phyloP scores from a whole-genome alignment of 23 tunicate genomes.

The Trididemnum nubilum region DNA sequence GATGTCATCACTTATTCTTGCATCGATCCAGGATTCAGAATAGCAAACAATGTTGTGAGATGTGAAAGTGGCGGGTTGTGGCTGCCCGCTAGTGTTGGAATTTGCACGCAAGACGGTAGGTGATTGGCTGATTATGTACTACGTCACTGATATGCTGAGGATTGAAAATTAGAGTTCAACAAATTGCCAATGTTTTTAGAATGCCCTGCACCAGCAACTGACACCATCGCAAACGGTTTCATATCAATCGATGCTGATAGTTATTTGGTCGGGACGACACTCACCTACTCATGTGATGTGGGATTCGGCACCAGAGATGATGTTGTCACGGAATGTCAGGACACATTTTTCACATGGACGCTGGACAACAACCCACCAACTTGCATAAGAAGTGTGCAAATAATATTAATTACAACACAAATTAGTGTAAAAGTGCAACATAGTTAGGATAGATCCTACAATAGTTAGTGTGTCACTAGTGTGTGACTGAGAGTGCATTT shows the following conservation, averaged over 20 bases:
- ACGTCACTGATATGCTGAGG: not conserved
- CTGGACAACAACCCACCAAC: not conserved
- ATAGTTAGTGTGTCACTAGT: no score
- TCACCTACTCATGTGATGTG: not conserved
- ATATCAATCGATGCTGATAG: not conserved
- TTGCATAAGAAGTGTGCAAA: not conserved
- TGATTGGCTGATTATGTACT: not conserved
- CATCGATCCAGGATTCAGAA: no score
- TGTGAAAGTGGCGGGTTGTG: no score
- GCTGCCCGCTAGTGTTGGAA: not conserved
- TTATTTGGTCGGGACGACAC: not conserved
- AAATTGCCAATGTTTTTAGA: not conserved
- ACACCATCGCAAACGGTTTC: not conserved
- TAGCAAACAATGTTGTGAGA: no score
- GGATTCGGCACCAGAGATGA: not conserved
- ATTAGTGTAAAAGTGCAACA: no score
- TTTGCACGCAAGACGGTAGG: not conserved
- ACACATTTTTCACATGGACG: not conserved
- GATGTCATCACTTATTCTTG: no score
- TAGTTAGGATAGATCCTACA: no score
- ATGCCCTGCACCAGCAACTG: not conserved
- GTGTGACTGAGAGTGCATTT: no score
- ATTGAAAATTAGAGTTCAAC: not conserved
- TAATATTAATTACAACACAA: no score
- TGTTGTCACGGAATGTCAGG: not conserved